Base-by-base conservation (phyloP, 2,113 vertebrate genomes). In the Aphelocoma coerulescens region DNA sequence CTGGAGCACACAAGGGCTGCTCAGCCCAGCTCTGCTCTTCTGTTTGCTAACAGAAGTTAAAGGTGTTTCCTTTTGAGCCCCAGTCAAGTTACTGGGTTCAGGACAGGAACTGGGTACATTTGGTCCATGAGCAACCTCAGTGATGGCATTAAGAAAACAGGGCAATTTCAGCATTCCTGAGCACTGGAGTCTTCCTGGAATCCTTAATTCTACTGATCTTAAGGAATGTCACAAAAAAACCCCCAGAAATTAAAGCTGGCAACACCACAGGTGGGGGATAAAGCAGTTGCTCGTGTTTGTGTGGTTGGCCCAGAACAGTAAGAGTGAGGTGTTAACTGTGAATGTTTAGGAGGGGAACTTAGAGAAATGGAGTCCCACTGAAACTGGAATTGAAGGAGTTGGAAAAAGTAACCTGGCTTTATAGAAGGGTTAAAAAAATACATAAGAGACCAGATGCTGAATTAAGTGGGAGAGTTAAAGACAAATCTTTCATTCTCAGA, bases 61-160 rank as follows among this genome's bases (percentile, higher is more conserved):
- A 89, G 77, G 74, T 63, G 66, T 88, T 89, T 82, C 83, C 76
- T 89, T 76, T 14, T 13, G 73, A 86, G 61, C 54, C 18, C 9
- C 19, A 8, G 55, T 71, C 76, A 33, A 3, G 1, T 68, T 63
- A 39, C 35, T 37, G 35, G 35, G 35, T 37, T 4, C 78, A 39
- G 52, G 52, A 46, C 73, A 88, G 88, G 84, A 95, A 77, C 72
- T 7, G 32, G 59, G 26, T 3, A 33, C 43, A 13, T 91, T 90
- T 75, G 46, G 39, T 66, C n/a, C 44, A 7, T 17, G 65, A 66
- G 61, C 68, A 55, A 12, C 24, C 28, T 20, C 87, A 59, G 69
- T 32, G 58, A 88, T 88, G 91, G 39, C 81, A 79, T 37, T 73
- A 49, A 39, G 76, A 32, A 87, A 92, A 87, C 43, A 37, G 2